phyloP scores from a whole-genome alignment of 2,888 invertebrate genomes.

The Eilema caniola region DNA sequence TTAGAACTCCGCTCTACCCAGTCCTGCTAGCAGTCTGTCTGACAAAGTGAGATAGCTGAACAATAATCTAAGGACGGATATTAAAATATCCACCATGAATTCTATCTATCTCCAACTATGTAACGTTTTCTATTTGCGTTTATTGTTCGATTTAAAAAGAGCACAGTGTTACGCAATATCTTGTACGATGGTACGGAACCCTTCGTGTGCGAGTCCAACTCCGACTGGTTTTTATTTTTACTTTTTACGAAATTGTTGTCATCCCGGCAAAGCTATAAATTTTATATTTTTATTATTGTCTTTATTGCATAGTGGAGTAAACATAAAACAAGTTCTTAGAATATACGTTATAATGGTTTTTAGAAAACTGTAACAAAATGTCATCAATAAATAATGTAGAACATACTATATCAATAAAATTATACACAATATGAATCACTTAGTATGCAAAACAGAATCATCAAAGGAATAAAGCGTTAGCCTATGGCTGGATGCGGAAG shows the following conservation, averaged over 20 bases:
- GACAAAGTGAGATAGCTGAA: too few relatives aligned
- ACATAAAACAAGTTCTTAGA: background rate
- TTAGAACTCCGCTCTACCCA: background rate
- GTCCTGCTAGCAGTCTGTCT: too few relatives aligned
- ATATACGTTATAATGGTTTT: background rate
- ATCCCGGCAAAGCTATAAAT: background rate
- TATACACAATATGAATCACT: slow-evolving; percentile 10
- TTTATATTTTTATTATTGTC: background rate
- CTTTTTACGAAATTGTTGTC: slow-evolving; percentile 19
- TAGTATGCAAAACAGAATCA: slow-evolving; percentile 42
- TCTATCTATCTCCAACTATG: background rate
- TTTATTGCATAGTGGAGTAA: background rate
- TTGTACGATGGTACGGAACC: background rate
- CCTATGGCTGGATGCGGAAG: slow-evolving; percentile 36
- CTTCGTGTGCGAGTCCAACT: background rate
- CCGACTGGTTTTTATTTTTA: slow-evolving; percentile 25
- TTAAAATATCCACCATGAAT: background rate
- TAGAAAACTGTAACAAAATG: background rate
- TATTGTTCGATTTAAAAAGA: background rate
- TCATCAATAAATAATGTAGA: background rate
- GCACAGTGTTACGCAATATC: too few relatives aligned
- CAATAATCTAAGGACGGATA: background rate
- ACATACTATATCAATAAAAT: background rate
- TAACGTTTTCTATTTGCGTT: background rate
- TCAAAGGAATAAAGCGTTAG: slow-evolving; percentile 34